Evolutionary conservation across 2,797 vertebrate genomes (phyloP).

Genomic region (Lepilemur septentrionalis): DNA sequence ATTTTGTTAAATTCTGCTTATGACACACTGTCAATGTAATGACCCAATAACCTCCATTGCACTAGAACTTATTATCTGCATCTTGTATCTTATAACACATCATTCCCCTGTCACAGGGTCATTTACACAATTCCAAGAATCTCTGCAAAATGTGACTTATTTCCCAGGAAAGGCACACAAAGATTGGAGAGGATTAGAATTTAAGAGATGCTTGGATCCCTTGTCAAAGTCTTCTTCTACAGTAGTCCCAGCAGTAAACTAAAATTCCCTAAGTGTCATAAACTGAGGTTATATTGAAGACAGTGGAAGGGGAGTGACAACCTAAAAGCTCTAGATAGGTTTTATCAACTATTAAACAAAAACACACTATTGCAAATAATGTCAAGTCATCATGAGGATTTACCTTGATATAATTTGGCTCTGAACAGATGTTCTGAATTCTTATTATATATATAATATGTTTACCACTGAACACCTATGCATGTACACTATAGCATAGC

Average conservation of each 20-base stretch:
- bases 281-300: background rate
- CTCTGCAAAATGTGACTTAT: background rate
- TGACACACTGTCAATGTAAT: background rate
- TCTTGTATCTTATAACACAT: background rate
- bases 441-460: background rate
- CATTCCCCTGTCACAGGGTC: background rate
- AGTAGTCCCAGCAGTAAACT: background rate
- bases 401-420: background rate
- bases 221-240: background rate
- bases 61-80: background rate
- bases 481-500: background rate
- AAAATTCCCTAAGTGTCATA: background rate
- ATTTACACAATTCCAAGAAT: background rate
- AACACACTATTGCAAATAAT: background rate
- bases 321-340: background rate
- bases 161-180: background rate
- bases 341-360: background rate
- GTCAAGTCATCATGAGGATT: background rate
- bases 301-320: background rate
- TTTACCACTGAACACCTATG: background rate
- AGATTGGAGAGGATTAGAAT: background rate
- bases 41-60: background rate
- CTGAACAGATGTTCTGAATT: background rate
- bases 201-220: background rate
- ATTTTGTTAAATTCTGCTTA: background rate